Percentiles rank a stretch among this genome's conserved stretches.
Conservation (phyloP, 1,140 invertebrate genomes). For the Psix sp. region DNA sequence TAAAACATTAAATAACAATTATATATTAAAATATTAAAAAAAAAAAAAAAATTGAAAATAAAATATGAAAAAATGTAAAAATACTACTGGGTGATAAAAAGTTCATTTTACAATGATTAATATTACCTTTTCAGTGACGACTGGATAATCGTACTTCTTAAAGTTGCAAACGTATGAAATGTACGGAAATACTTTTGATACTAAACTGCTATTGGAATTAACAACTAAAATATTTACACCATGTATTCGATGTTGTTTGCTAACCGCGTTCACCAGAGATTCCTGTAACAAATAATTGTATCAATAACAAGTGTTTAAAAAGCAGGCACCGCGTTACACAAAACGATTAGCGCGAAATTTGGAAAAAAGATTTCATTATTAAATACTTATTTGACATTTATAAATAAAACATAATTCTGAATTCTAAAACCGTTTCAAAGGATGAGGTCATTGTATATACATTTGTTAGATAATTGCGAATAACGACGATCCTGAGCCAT, state of each 20-base stretch:
- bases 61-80: no score
- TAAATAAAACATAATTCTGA: no score
- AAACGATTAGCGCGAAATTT: no score
- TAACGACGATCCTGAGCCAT: slow-evolving; percentile 68
- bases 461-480: slow-evolving; percentile 64
- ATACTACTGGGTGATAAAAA: no score
- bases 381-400: not conserved
- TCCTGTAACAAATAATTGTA: slow-evolving; percentile 75
- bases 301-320: slow-evolving; percentile 10
- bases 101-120: no score
- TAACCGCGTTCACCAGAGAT: slow-evolving; percentile 78
- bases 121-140: slow-evolving; percentile 80
- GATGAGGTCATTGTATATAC: slow-evolving; percentile 49
- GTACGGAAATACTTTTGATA: slow-evolving; percentile 81
- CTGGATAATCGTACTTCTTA: slow-evolving; percentile 80
- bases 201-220: slow-evolving; percentile 77
- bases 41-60: no score
- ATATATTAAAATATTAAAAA: no score
- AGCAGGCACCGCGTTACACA: no score
- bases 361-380: no score
- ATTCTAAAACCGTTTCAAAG: no score
- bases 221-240: slow-evolving; percentile 82
- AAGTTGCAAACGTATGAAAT: slow-evolving; percentile 79
- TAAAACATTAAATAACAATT: no score
- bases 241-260: slow-evolving; percentile 72